Base-by-base conservation (phyloP, 1,140 invertebrate species). In the Plectrocnemia conspersa region DNA sequence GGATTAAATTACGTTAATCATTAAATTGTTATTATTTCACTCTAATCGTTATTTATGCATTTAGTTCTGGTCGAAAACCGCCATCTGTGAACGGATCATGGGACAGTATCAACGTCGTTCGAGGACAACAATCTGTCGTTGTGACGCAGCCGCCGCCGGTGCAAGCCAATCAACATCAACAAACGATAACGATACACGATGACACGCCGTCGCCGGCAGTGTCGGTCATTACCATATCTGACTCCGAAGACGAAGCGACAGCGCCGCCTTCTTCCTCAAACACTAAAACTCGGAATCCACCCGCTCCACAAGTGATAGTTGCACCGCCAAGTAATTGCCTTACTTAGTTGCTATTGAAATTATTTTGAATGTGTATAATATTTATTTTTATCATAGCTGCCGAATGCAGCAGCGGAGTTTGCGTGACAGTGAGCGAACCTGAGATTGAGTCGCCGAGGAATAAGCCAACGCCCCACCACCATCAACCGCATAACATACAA, bases 161-260 rank as follows among this genome's bases (percentile, higher is more conserved):
- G 22, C 18, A 33, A 21, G 18, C 27, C 19, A 77, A 82, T 46
- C 83, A 83, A 22, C 23, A 40, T 36, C 38, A 45, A 23, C 48
- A 50, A 61, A 92, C 89, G 1, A 93, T 94, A 58, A 91, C 90
- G 13, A 93, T 93, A 53, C 82, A 86, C 42, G 91, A 93, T 67
- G 91, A 93, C 71, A 95, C 93, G 11, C 93, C 93, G 3, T 95
- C 91, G 13, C 92, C 92, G 3, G 86, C 89, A 36, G 88, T 92
- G n/a, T 95, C 92, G 41, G 91, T 96, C 54, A 97, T 97, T 62
- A 97, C 93, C 15, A 97, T 97, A 64, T 96, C 92, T 25, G 94
- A 96, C 66, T 94, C 92, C 65, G 93, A 96, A 65, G 93, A 97
- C 68, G 93, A 97, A 68, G 36, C 65, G 61, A 45, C 56, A 52